Percentiles rank a stretch among this genome's conserved stretches.
phyloP scores from a whole-genome alignment of 2,113 vertebrate genomes.

The Camarhynchus parvulus region DNA sequence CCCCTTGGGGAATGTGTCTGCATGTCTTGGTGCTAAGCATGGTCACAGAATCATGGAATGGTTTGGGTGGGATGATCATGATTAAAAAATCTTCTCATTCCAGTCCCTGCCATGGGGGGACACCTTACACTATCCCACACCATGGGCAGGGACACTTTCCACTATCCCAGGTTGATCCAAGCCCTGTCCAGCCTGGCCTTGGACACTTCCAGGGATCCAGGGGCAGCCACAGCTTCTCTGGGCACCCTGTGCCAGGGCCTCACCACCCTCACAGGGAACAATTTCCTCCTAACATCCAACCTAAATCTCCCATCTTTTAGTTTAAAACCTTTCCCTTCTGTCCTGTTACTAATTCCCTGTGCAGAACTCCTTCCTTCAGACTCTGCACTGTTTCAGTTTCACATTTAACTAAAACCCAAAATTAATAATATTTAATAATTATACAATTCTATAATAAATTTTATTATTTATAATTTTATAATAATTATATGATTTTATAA shows the following conservation, averaged over 20 bases:
- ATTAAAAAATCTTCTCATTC: background rate
- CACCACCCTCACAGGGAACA: background rate
- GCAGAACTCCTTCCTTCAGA: background rate
- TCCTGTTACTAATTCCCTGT: rapidly evolving
- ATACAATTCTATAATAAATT: too few relatives aligned
- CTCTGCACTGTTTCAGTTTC: background rate
- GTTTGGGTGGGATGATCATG: background rate
- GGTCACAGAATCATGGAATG: background rate
- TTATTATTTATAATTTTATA: too few relatives aligned
- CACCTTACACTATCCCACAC: background rate
- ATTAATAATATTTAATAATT: too few relatives aligned
- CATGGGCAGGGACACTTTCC: background rate
- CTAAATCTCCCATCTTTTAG: background rate
- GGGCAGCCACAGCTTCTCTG: background rate
- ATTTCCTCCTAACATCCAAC: background rate
- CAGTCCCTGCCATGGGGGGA: background rate
- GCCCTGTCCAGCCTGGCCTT: rapidly evolving
- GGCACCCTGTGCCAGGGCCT: background rate
- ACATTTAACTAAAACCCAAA: background rate
- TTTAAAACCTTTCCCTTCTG: background rate
- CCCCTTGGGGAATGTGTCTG: background rate
- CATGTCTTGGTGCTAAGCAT: background rate
- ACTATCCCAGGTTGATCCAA: background rate
- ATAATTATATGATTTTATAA: too few relatives aligned
- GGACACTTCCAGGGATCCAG: background rate